phyloP scores from a whole-genome alignment of 2,888 invertebrate genomes.

The Deilephila porcellus region DNA sequence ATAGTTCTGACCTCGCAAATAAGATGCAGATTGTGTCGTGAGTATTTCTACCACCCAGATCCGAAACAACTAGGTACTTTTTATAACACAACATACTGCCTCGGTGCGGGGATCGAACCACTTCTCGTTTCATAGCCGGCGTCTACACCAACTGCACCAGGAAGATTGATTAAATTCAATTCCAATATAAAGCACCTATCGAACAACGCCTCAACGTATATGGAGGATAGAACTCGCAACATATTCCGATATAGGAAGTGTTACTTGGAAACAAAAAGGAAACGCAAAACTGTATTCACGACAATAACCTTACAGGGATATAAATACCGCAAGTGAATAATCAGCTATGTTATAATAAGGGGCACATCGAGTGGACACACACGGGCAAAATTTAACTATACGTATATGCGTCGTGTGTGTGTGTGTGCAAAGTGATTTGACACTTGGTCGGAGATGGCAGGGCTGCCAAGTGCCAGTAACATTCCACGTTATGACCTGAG shows the following conservation, averaged over 20 bases:
- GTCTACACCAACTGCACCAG: no score
- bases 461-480: constrained; percentile 49
- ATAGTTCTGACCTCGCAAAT: no score
- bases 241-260: no score
- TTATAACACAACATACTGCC: no score
- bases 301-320: constrained; percentile 26
- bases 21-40: no score
- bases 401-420: constrained; percentile 33
- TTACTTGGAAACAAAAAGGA: constrained; percentile 7
- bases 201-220: no score
- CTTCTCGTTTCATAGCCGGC: no score
- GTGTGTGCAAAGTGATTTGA: constrained; percentile 59
- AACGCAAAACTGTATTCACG: constrained; percentile 13
- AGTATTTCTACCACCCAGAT: no score
- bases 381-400: constrained; percentile 34
- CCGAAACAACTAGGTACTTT: no score
- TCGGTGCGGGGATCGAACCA: no score
- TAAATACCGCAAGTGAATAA: constrained; percentile 30
- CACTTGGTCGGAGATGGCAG: constrained; percentile 62
- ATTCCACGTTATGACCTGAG: constrained; percentile 33
- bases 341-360: constrained; percentile 36
- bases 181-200: no score
- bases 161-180: no score
- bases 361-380: constrained; percentile 42
- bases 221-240: not conserved